A percentile compares a stretch with the other conserved stretches of the same genome.
These are phyloP conservation scores for Yasuhikotakia modesta DNA, from an alignment of 2,797 vertebrate species.

Conservation along the genomic window DNA sequence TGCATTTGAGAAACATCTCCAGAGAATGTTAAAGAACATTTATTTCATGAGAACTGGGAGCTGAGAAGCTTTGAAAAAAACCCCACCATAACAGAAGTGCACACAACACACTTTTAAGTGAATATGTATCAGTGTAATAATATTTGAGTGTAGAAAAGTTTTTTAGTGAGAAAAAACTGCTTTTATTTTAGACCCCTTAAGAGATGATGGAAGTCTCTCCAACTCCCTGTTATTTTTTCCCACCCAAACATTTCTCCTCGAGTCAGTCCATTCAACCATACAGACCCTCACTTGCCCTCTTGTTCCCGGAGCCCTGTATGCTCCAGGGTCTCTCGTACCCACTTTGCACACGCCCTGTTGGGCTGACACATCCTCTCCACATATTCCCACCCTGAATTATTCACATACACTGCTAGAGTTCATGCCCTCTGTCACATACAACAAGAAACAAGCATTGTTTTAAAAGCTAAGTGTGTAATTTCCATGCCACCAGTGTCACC, in stretches of 20 bases:
- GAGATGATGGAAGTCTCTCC: constrained; percentile 54
- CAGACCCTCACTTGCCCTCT: constrained; percentile 46
- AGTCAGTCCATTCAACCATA: constrained; percentile 71
- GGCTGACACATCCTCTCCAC: constrained; percentile 50
- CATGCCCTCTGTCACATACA: constrained; percentile 20
- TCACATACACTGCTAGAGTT: constrained; percentile 56
- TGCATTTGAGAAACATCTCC: not conserved
- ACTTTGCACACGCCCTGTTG: constrained; percentile 64
- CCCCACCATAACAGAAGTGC: not conserved
- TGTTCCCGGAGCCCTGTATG: constrained; percentile 6
- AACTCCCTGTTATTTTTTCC: constrained; percentile 62
- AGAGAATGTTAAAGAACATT: not conserved
- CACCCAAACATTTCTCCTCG: constrained; percentile 80
- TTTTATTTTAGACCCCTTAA: not conserved
- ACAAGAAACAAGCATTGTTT: constrained; percentile 35
- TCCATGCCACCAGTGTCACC: not conserved
- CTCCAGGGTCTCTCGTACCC: constrained; percentile 22
- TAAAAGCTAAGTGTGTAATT: constrained; percentile 17
- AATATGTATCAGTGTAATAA: not conserved
- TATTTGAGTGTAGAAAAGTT: not conserved
- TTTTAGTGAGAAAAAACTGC: not conserved
- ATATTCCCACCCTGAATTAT: constrained; percentile 70
- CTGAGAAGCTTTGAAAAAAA: not conserved
- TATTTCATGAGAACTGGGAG: not conserved
- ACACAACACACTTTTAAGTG: not conserved